These are phyloP conservation scores for Leucania comma DNA, from an alignment of 2,888 invertebrate genomes.

Conservation along the genomic window DNA sequence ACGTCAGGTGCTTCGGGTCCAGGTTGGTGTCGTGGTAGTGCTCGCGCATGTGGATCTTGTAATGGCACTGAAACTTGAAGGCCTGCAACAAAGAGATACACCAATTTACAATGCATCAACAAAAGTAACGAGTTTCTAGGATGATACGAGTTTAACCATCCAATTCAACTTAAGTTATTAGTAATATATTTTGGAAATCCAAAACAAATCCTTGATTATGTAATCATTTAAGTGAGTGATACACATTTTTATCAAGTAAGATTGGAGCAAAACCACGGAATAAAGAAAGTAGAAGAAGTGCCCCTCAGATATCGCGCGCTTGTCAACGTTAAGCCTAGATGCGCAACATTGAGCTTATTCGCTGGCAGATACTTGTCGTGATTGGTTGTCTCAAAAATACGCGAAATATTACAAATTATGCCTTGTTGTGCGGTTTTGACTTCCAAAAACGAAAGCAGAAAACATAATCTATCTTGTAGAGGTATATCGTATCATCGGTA, in stretches of 20 bases:
- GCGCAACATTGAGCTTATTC: too few relatives aligned
- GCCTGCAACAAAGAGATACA: conserved; percentile 72
- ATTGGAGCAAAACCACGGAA: conserved; percentile 15
- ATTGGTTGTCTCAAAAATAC: too few relatives aligned
- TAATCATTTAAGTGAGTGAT: background rate
- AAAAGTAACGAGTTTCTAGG: background rate
- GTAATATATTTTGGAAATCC: background rate
- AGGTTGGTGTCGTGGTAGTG: conserved; percentile 84
- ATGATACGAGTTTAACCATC: background rate
- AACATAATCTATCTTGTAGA: too few relatives aligned
- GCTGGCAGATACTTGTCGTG: too few relatives aligned
- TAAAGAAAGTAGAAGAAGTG: too few relatives aligned
- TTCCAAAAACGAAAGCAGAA: too few relatives aligned
- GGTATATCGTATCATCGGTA: too few relatives aligned
- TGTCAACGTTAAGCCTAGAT: too few relatives aligned
- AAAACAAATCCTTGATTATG: background rate
- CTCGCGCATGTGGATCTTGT: conserved; percentile 85
- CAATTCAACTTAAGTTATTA: background rate
- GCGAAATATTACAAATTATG: too few relatives aligned
- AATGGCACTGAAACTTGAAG: conserved; percentile 86
- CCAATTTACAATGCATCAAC: background rate
- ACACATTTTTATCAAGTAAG: background rate
- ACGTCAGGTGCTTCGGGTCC: conserved; percentile 84
- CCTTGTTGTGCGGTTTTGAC: too few relatives aligned
- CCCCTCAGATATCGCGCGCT: too few relatives aligned